Percentiles rank a stretch among this genome's conserved stretches.
Conservation (phyloP, 2,888 invertebrate genomes). For the Dendrolimus houi region DNA sequence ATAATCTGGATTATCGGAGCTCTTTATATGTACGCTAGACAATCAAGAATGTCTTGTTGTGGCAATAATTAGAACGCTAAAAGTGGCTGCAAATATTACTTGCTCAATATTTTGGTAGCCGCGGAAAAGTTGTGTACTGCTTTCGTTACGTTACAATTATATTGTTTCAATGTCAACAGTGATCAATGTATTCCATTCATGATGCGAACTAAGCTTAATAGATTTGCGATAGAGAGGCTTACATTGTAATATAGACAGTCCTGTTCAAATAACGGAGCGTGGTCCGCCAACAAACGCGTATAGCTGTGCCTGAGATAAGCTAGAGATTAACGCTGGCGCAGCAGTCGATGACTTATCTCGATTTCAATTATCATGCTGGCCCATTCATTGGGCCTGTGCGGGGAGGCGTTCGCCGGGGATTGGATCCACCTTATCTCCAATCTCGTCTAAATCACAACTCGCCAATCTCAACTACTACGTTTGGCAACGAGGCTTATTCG, state of each 20-base stretch:
- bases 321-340: slow-evolving; percentile 58
- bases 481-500: slow-evolving; percentile 16
- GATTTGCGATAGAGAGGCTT: slow-evolving; percentile 34
- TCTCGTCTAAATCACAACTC: slow-evolving; percentile 58
- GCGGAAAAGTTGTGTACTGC: too few relatives aligned
- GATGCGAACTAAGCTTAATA: slow-evolving; percentile 31
- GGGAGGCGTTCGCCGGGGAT: slow-evolving; percentile 40
- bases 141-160: not conserved
- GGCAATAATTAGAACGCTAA: too few relatives aligned
- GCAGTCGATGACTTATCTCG: slow-evolving; percentile 70
- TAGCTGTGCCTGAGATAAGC: slow-evolving; percentile 62
- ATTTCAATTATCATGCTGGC: slow-evolving; percentile 72
- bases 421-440: slow-evolving; percentile 62
- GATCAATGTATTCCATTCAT: slow-evolving; percentile 15
- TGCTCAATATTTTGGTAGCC: too few relatives aligned
- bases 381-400: slow-evolving; percentile 60
- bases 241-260: slow-evolving; percentile 54
- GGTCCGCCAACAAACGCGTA: slow-evolving; percentile 56
- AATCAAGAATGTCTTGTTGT: too few relatives aligned
- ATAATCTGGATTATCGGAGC: too few relatives aligned
- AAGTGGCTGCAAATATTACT: too few relatives aligned
- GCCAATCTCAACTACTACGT: slow-evolving; percentile 48
- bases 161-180: slow-evolving; percentile 6
- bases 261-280: slow-evolving; percentile 52
- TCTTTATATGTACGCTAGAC: too few relatives aligned